A percentile compares a stretch with the other conserved stretches of the same genome.
Evolutionary conservation across 2,888 invertebrate species (phyloP).

Genomic region (Cryptosula pallasiana): DNA sequence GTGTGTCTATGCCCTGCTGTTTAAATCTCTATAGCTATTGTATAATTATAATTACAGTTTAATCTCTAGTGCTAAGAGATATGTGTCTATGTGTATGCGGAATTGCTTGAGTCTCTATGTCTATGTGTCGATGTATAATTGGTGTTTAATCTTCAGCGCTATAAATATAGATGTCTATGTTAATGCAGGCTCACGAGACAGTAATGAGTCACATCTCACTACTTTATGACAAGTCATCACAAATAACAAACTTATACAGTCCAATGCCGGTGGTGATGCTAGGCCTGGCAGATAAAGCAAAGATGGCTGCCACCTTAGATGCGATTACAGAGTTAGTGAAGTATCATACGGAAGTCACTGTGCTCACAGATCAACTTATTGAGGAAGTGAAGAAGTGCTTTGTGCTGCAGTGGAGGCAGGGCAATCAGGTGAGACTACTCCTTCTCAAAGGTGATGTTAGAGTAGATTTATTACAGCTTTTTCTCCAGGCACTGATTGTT

Average conservation of each 20-base stretch:
- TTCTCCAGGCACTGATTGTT: too few relatives aligned
- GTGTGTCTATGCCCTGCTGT: too few relatives aligned
- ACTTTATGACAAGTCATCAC: not conserved
- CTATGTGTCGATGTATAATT: too few relatives aligned
- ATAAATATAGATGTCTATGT: too few relatives aligned
- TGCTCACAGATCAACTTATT: not conserved
- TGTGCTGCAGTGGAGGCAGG: not conserved
- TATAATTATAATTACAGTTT: too few relatives aligned
- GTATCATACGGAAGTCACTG: not conserved
- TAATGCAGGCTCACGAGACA: not conserved
- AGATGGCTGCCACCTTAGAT: not conserved
- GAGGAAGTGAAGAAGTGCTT: not conserved
- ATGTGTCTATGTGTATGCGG: too few relatives aligned
- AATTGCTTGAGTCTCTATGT: too few relatives aligned
- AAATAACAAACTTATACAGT: not conserved
- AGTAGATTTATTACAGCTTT: too few relatives aligned
- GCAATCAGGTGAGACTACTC: not conserved
- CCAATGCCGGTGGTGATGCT: not conserved
- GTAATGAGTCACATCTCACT: not conserved
- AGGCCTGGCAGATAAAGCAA: not conserved
- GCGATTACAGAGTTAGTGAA: not conserved
- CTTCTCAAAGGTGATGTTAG: too few relatives aligned
- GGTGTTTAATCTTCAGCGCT: too few relatives aligned
- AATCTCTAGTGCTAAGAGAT: too few relatives aligned
- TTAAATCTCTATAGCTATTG: too few relatives aligned